Percentiles rank a stretch among this genome's conserved stretches.
These are phyloP conservation scores for Pipistrellus pygmaeus DNA, from an alignment of 2,797 vertebrate species.

Conservation along the genomic window DNA sequence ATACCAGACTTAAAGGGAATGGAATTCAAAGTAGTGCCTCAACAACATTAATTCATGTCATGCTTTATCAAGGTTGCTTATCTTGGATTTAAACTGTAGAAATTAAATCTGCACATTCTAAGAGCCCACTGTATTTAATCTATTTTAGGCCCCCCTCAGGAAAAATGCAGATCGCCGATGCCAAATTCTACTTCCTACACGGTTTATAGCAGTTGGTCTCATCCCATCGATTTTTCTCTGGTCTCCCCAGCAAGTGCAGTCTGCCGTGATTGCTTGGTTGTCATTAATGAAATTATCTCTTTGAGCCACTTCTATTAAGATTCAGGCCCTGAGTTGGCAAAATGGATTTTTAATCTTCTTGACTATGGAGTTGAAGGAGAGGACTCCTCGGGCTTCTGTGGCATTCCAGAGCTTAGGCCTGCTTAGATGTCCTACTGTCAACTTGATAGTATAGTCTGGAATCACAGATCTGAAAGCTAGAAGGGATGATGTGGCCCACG, in stretches of 20 bases:
- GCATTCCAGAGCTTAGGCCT: background rate
- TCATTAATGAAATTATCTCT: background rate
- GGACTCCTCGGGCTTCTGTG: background rate
- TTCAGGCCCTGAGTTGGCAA: background rate
- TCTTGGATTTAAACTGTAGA: background rate
- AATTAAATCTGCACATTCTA: background rate
- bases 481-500: background rate
- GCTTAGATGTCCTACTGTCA: background rate
- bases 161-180: background rate
- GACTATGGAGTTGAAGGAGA: background rate
- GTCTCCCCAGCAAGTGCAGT: background rate
- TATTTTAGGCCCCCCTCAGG: background rate
- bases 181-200: background rate
- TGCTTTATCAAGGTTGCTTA: background rate
- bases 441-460: fast-evolving
- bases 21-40: conserved; percentile 38
- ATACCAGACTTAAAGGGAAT: background rate
- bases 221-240: background rate
- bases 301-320: conserved; percentile 9
- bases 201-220: background rate
- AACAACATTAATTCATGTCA: background rate
- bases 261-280: background rate
- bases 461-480: background rate
- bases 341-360: background rate
- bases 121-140: background rate